Evolutionary conservation across 2,113 vertebrate genomes (phyloP).

Genomic region (Isurus oxyrinchus): DNA sequence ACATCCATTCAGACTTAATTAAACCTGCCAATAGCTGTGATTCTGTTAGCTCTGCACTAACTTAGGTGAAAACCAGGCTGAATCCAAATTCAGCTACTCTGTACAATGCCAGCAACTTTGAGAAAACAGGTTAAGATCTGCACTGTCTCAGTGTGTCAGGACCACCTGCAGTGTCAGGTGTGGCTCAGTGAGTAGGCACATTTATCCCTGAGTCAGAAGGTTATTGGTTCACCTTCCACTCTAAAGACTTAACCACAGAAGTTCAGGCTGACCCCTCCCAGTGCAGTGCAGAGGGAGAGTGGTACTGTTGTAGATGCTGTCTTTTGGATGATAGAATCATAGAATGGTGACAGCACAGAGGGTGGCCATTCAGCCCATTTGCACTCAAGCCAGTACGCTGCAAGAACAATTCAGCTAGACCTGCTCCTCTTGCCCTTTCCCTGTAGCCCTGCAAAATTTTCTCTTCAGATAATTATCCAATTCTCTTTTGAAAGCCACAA

Average conservation of each 20-base stretch:
- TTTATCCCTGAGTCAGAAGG: background rate
- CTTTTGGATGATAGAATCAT: background rate
- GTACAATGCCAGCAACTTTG: background rate
- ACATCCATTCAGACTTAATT: slow-evolving; percentile 34
- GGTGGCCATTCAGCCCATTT: background rate
- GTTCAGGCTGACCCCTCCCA: background rate
- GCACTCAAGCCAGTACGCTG: no score
- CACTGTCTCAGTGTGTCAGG: background rate
- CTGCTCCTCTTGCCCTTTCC: no score
- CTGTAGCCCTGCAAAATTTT: no score
- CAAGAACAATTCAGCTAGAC: no score
- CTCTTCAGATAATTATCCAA: no score
- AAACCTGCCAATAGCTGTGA: slow-evolving; percentile 9
- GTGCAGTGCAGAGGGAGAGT: background rate
- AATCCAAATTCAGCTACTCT: background rate
- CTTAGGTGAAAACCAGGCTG: background rate
- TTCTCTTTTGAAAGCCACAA: no score
- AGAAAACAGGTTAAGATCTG: background rate
- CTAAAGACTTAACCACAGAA: background rate
- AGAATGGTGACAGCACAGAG: background rate
- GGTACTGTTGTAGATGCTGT: background rate
- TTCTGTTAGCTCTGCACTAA: slow-evolving; percentile 32
- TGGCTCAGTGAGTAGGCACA: background rate
- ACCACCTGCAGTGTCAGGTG: background rate
- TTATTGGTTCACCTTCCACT: background rate